These are phyloP conservation scores for Drosophila suboccidentalis DNA, from an alignment of 2,888 invertebrate species.

Conservation along the genomic window DNA sequence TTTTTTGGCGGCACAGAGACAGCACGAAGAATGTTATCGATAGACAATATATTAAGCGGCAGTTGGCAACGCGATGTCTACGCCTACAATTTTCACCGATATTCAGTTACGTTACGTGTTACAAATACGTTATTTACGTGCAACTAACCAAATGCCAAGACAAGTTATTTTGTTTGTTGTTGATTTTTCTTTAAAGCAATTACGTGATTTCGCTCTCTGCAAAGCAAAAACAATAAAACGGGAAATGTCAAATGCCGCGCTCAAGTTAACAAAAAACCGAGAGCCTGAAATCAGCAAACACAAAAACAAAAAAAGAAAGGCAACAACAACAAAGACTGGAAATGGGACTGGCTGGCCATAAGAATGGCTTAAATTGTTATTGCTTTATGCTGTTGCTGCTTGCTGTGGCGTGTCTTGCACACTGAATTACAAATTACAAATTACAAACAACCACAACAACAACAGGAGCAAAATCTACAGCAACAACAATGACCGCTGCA, in stretches of 20 bases:
- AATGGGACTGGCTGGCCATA: constrained; percentile 24
- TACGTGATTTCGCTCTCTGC: constrained; percentile 52
- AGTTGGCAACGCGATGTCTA: constrained; percentile 12
- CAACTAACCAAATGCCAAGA: constrained; percentile 19
- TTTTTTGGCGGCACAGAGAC: not conserved
- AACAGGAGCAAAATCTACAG: constrained; percentile 15
- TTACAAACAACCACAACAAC: constrained; percentile 3
- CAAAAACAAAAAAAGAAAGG: constrained; percentile 39
- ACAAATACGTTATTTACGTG: constrained; percentile 30
- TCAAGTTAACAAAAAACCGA: constrained; percentile 12
- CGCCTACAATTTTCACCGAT: constrained; percentile 24
- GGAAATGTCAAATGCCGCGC: constrained; percentile 61
- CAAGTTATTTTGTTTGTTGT: constrained; percentile 17
- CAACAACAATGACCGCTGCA: constrained; percentile 42
- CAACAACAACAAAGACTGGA: constrained; percentile 17
- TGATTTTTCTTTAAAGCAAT: constrained; percentile 27
- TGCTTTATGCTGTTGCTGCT: constrained; percentile 31
- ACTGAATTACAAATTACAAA: constrained; percentile 54
- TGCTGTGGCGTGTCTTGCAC: constrained; percentile 47
- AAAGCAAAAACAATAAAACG: constrained; percentile 20
- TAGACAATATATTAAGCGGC: constrained; percentile 1
- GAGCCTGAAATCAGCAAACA: constrained; percentile 18
- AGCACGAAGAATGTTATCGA: constrained; percentile 36
- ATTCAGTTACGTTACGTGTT: constrained; percentile 37
- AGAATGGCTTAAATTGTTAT: constrained; percentile 55